Conservation (phyloP, 2,113 vertebrate species). For the Shinisaurus crocodilurus region DNA sequence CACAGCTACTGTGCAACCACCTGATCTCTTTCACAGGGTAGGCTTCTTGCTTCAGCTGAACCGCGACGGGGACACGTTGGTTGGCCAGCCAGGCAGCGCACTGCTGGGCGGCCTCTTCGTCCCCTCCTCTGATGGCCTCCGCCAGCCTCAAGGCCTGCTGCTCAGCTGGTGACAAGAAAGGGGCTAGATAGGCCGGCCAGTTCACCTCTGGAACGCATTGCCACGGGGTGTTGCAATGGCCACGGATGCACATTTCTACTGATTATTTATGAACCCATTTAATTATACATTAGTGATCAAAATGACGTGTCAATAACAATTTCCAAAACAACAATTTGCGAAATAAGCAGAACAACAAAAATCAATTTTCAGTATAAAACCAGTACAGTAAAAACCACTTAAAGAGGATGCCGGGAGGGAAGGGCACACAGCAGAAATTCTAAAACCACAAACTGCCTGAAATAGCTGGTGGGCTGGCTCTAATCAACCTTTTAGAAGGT, state of each 20-base stretch:
- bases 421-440: not conserved
- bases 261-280: not conserved
- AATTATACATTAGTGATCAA: not conserved
- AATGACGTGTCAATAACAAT: not conserved
- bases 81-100: conserved; percentile 76
- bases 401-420: not conserved
- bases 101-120: conserved; percentile 71
- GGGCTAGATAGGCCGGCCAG: not conserved
- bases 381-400: not conserved
- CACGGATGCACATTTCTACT: not conserved
- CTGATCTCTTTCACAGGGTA: conserved; percentile 71
- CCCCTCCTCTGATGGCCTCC: conserved; percentile 79
- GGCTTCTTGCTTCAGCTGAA: conserved; percentile 71
- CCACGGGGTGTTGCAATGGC: no score
- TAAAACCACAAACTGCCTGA: not conserved
- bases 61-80: conserved; percentile 70
- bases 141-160: conserved; percentile 75
- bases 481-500: not conserved
- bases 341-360: not conserved
- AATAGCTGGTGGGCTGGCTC: not conserved
- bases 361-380: not conserved
- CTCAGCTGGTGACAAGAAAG: conserved; percentile 75
- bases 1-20: conserved; percentile 31
- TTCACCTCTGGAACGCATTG: not conserved
- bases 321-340: not conserved